phyloP scores from a whole-genome alignment of 2,113 vertebrate species.

The Bufo bufo region DNA sequence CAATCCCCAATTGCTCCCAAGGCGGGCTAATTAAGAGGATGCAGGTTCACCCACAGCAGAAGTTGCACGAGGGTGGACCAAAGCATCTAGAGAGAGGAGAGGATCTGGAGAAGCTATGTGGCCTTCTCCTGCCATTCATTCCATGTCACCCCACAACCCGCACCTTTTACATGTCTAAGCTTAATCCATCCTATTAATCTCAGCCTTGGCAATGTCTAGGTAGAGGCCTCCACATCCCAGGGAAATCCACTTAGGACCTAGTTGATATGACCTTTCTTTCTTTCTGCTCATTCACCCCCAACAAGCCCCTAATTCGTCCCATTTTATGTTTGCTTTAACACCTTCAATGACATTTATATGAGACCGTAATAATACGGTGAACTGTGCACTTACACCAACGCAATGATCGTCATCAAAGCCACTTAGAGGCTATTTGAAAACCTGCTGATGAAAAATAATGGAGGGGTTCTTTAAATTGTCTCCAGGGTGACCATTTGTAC shows the following conservation, averaged over 20 bases:
- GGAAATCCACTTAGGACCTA: neutral
- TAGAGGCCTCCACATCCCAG: neutral
- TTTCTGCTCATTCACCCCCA: neutral
- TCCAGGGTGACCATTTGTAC: neutral
- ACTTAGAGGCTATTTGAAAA: neutral
- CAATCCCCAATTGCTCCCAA: too few species aligned
- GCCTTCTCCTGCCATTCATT: too few species aligned
- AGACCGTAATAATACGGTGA: neutral
- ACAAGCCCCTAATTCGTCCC: neutral
- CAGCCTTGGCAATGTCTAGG: neutral
- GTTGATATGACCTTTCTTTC: neutral
- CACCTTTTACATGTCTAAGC: too few species aligned
- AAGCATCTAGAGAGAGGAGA: too few species aligned
- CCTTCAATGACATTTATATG: neutral
- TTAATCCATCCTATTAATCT: too few species aligned
- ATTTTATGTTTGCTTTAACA: neutral
- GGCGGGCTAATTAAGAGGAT: too few species aligned
- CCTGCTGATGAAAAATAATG: neutral
- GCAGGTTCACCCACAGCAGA: too few species aligned
- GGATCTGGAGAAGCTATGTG: too few species aligned
- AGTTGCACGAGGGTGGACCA: too few species aligned
- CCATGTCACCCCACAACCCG: too few species aligned
- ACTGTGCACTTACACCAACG: neutral
- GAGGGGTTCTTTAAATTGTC: neutral
- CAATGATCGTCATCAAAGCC: neutral